Conservation (phyloP, 2,113 vertebrate genomes). For the Osmerus mordax region DNA sequence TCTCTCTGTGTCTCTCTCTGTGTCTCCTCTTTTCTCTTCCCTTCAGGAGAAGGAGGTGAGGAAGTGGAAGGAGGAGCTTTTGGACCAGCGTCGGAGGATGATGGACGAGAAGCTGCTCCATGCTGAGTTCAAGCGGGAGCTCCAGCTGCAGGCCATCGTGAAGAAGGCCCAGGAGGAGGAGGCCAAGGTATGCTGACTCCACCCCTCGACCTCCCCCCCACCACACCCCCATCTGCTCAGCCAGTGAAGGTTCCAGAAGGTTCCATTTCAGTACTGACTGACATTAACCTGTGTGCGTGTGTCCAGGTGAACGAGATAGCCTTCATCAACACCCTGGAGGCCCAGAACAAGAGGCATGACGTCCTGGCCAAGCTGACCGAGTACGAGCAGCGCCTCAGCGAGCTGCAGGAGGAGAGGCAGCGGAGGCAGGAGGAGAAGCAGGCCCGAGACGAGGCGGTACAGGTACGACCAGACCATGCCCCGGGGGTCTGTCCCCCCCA, state of each 20-base stretch:
- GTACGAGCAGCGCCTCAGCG: slow-evolving; percentile 94
- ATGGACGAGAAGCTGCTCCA: slow-evolving; percentile 98
- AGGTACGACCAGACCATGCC: slow-evolving; percentile 71
- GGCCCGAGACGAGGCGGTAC: slow-evolving; percentile 95
- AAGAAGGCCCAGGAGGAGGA: slow-evolving; percentile 99
- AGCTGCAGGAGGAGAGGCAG: slow-evolving; percentile 94
- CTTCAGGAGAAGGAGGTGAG: slow-evolving; percentile 92
- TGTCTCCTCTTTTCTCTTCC: background rate
- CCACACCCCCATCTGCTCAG: background rate
- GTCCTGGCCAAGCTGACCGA: slow-evolving; percentile 94
- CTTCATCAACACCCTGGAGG: slow-evolving; percentile 98
- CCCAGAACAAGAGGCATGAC: slow-evolving; percentile 96
- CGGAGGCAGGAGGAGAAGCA: slow-evolving; percentile 96
- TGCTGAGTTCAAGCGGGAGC: slow-evolving; percentile 93
- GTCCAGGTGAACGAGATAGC: slow-evolving; percentile 96
- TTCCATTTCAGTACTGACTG: background rate
- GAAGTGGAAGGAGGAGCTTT: slow-evolving; percentile 95
- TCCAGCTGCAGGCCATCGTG: slow-evolving; percentile 96
- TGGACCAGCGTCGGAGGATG: slow-evolving; percentile 94
- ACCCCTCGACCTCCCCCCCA: background rate
- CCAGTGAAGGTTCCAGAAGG: background rate
- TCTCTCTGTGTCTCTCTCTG: background rate
- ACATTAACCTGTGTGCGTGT: slow-evolving; percentile 7
- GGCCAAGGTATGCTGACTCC: slow-evolving; percentile 81
- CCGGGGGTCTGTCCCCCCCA: background rate